Conservation (phyloP, 2,797 vertebrate species). For the Manis javanica region DNA sequence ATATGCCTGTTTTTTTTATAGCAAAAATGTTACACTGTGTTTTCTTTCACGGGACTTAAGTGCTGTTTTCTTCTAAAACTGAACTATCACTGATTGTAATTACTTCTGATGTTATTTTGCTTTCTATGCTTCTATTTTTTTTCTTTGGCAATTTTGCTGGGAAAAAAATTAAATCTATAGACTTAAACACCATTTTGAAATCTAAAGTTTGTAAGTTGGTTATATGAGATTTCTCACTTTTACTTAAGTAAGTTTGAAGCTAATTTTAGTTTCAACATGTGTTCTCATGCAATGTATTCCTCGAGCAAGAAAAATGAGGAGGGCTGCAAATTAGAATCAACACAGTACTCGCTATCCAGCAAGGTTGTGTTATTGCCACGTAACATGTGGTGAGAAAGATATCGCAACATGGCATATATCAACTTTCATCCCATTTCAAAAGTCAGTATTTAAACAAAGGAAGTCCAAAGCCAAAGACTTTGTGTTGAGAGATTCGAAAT, state of each 20-base stretch:
- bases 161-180: constrained; percentile 13
- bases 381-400: constrained; percentile 65
- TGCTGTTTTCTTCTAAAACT: constrained; percentile 44
- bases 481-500: constrained; percentile 38
- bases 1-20: not conserved
- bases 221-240: constrained; percentile 51
- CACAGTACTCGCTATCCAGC: constrained; percentile 31
- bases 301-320: constrained; percentile 71
- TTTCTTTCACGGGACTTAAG: not conserved
- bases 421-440: constrained; percentile 75
- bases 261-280: constrained; percentile 63
- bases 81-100: not conserved
- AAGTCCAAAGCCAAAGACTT: constrained; percentile 56
- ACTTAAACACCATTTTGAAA: constrained; percentile 58
- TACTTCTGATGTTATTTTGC: constrained; percentile 40
- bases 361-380: constrained; percentile 38
- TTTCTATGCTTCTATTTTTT: constrained; percentile 14
- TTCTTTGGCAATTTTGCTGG: constrained; percentile 19
- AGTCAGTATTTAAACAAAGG: constrained; percentile 74
- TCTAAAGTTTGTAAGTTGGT: constrained; percentile 46
- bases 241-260: constrained; percentile 43
- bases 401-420: constrained; percentile 41
- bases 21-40: not conserved
- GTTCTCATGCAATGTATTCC: constrained; percentile 21
- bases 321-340: constrained; percentile 60